A percentile compares a stretch with the other conserved stretches of the same genome.
phyloP scores from a whole-genome alignment of 2,888 invertebrate genomes.

The Siphonodentalium dalli region DNA sequence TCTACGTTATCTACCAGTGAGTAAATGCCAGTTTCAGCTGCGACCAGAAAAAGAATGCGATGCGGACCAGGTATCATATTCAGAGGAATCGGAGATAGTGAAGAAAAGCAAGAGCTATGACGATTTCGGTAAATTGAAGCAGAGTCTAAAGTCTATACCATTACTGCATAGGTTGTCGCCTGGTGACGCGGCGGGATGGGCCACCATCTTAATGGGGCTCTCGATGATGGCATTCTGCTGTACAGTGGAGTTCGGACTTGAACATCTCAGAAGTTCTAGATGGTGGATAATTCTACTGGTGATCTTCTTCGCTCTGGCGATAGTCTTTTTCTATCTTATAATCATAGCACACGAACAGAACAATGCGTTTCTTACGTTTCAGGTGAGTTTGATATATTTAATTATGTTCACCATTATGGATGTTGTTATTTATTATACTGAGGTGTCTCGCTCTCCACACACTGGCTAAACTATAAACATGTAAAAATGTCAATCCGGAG shows the following conservation, averaged over 20 bases:
- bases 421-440: too few relatives aligned
- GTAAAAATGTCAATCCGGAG: too few relatives aligned
- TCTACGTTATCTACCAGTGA: slow-evolving; percentile 74
- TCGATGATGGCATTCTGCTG: slow-evolving; percentile 64
- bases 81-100: slow-evolving; percentile 47
- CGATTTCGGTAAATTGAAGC: slow-evolving; percentile 76
- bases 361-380: slow-evolving; percentile 61
- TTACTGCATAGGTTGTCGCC: slow-evolving; percentile 79
- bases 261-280: slow-evolving; percentile 67
- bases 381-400: slow-evolving; percentile 43
- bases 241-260: slow-evolving; percentile 70
- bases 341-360: slow-evolving; percentile 65
- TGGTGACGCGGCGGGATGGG: slow-evolving; percentile 76
- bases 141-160: slow-evolving; percentile 76
- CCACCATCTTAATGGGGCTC: slow-evolving; percentile 70
- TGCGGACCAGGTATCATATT: slow-evolving; percentile 24
- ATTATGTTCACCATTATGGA: too few relatives aligned
- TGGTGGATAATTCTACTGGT: slow-evolving; percentile 76
- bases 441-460: too few relatives aligned
- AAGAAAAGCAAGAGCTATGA: slow-evolving; percentile 64
- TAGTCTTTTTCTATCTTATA: slow-evolving; percentile 53
- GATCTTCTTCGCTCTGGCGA: slow-evolving; percentile 48
- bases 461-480: too few relatives aligned
- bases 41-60: slow-evolving; percentile 46
- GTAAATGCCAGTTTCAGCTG: slow-evolving; percentile 59